Percentiles rank a stretch among this genome's conserved stretches.
phyloP scores from a whole-genome alignment of 2,113 vertebrate genomes.

The Eudyptes chrysolophus region DNA sequence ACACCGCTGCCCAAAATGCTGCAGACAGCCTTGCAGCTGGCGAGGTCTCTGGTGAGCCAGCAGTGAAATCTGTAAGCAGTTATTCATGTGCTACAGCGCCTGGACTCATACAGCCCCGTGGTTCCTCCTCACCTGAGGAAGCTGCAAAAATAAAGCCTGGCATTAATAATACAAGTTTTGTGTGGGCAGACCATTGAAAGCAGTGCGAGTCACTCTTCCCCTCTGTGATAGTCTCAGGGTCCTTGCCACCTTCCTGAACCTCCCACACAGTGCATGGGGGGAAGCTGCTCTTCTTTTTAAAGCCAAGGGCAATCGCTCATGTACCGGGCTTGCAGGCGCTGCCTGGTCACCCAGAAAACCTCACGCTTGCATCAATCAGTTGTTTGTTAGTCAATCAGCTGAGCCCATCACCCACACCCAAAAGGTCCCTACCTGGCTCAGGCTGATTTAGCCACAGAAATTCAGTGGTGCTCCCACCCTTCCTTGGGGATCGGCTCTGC shows the following conservation, averaged over 20 bases:
- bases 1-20: rapidly evolving
- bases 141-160: background rate
- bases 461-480: background rate
- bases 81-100: too few species aligned
- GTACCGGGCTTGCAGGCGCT: background rate
- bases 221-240: background rate
- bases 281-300: background rate
- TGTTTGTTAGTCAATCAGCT: background rate
- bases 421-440: too few species aligned
- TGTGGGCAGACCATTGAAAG: background rate
- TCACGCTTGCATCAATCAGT: too few species aligned
- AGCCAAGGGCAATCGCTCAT: background rate
- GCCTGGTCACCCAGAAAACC: background rate
- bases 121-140: background rate
- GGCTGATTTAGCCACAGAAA: background rate
- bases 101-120: background rate
- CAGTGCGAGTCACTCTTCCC: background rate
- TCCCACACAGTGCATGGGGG: too few species aligned
- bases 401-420: rapidly evolving
- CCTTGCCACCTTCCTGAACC: too few species aligned
- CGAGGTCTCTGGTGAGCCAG: background rate
- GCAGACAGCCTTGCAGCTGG: background rate
- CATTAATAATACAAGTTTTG: background rate
- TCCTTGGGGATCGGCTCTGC: background rate
- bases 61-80: too few species aligned